Evolutionary conservation across 2,113 vertebrate genomes (phyloP).

Genomic region (Sebastes fasciatus): DNA sequence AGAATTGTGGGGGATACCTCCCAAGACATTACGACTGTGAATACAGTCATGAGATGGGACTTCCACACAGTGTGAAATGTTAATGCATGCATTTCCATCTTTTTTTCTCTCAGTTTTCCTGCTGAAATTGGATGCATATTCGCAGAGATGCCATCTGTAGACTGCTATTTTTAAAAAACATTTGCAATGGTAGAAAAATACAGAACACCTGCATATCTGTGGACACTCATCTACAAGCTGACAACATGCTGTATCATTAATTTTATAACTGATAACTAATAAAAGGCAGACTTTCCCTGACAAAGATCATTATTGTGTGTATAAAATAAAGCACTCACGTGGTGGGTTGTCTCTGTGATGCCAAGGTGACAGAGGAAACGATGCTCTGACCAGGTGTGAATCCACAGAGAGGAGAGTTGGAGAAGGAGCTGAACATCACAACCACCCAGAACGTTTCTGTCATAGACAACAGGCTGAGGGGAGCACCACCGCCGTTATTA

Average conservation of each 20-base stretch:
- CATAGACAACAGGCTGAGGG: constrained; percentile 40
- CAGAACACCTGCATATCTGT: neutral
- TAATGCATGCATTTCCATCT: neutral
- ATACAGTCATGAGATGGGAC: constrained; percentile 1
- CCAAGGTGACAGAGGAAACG: constrained; percentile 28
- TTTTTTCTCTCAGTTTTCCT: neutral
- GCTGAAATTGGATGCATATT: constrained; percentile 34
- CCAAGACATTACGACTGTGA: neutral
- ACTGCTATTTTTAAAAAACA: constrained; percentile 26
- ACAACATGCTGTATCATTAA: constrained; percentile 1
- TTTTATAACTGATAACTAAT: constrained; percentile 20
- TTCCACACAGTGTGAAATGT: neutral
- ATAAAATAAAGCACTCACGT: constrained; percentile 64
- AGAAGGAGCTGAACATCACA: constrained; percentile 60
- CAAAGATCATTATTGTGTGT: constrained; percentile 8
- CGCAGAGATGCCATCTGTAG: neutral
- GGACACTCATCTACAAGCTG: constrained; percentile 5
- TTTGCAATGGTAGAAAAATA: neutral
- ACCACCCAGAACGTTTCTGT: constrained; percentile 41
- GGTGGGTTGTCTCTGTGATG: constrained; percentile 20
- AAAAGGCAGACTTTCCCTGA: neutral
- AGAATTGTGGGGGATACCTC: constrained; percentile 16
- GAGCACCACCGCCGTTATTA: constrained; percentile 32
- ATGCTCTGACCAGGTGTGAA: constrained; percentile 51
- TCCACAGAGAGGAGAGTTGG: constrained; percentile 60